phyloP scores from a whole-genome alignment of 2,888 invertebrate species.

The Cantharis nigra region DNA sequence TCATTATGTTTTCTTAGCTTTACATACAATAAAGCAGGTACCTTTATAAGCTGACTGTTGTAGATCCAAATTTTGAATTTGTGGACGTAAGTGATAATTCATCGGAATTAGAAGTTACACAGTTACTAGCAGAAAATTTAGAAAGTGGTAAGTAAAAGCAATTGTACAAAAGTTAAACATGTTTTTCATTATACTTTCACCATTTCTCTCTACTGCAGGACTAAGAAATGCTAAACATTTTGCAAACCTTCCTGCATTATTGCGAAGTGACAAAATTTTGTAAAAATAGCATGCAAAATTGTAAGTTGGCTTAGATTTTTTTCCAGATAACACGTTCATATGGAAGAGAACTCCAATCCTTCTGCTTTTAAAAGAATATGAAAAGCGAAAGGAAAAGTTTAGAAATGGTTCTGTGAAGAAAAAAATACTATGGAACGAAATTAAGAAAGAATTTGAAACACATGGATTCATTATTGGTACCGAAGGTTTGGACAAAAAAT shows the following conservation, averaged over 20 bases:
- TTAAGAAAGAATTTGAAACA: not conserved
- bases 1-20: no score
- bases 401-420: not conserved
- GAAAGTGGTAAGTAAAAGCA: not conserved
- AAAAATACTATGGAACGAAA: not conserved
- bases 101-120: not conserved
- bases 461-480: not conserved
- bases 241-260: not conserved
- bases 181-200: not conserved
- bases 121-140: not conserved
- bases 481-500: not conserved
- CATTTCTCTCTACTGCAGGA: not conserved
- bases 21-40: no score
- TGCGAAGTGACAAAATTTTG: not conserved
- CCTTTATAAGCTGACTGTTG: not conserved
- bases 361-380: not conserved
- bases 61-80: not conserved
- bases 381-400: not conserved
- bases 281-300: not conserved
- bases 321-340: not conserved
- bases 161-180: not conserved
- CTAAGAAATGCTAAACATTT: not conserved
- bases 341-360: not conserved
- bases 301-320: not conserved
- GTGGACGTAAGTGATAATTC: not conserved